phyloP scores from a whole-genome alignment of 2,113 vertebrate genomes.

The Bothrops jararaca region DNA sequence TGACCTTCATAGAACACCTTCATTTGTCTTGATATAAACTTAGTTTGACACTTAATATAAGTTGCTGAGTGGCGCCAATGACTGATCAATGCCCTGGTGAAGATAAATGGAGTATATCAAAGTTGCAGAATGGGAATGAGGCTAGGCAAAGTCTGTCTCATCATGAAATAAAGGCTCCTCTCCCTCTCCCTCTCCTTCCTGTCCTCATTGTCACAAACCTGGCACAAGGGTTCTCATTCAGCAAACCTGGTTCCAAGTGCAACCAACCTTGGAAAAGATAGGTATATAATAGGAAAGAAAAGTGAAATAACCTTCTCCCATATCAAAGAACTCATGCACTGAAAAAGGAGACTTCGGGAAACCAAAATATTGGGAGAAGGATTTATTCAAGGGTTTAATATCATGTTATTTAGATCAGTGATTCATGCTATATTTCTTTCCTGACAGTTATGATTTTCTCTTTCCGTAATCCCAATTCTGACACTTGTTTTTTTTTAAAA shows the following conservation, averaged over 20 bases:
- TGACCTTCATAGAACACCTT: not conserved
- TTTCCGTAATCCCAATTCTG: slow-evolving; percentile 50
- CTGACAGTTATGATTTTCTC: slow-evolving; percentile 39
- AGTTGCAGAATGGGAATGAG: not conserved
- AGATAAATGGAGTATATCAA: not conserved
- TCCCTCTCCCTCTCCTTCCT: slow-evolving; percentile 10
- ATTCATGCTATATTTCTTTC: slow-evolving; percentile 45
- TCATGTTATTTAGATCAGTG: slow-evolving; percentile 31
- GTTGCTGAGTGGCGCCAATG: not conserved
- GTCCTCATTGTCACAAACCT: slow-evolving; percentile 47
- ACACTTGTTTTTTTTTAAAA: slow-evolving; percentile 60
- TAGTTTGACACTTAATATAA: not conserved
- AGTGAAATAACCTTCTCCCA: not conserved
- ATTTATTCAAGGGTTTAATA: not conserved
- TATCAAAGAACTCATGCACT: not conserved
- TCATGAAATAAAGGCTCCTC: not conserved
- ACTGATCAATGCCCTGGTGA: not conserved
- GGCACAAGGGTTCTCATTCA: slow-evolving; percentile 30
- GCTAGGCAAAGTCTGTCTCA: not conserved
- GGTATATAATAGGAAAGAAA: slow-evolving; percentile 18
- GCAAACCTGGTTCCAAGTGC: slow-evolving; percentile 47
- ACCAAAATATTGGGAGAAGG: not conserved
- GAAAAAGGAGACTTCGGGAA: not conserved
- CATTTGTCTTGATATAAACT: not conserved
- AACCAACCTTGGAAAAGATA: slow-evolving; percentile 32